phyloP scores from a whole-genome alignment of 2,797 vertebrate species.

The Pipistrellus nathusii region DNA sequence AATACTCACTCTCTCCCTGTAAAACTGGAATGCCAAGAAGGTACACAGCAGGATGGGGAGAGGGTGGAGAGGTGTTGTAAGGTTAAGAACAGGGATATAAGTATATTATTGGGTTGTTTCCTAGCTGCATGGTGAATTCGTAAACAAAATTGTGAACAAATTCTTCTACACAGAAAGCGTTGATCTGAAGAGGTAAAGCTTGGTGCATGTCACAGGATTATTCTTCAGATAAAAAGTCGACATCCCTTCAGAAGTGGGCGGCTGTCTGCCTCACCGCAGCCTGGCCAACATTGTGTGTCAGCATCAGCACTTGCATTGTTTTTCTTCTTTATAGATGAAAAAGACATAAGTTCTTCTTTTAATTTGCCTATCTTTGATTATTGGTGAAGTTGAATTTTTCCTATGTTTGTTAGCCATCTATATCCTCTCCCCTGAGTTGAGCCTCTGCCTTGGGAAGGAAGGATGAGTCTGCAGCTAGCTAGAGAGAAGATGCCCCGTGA shows the following conservation, averaged over 20 bases:
- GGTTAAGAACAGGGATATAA: not conserved
- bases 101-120: not conserved
- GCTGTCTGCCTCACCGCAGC: not conserved
- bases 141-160: constrained; percentile 26
- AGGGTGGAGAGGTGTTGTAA: not conserved
- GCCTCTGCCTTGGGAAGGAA: constrained; percentile 65
- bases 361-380: constrained; percentile 43
- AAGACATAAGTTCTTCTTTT: constrained; percentile 34
- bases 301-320: not conserved
- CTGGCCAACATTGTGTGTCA: not conserved
- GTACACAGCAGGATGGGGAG: not conserved
- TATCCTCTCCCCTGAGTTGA: constrained; percentile 56
- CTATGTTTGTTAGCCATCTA: constrained; percentile 54
- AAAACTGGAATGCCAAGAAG: constrained; percentile 1
- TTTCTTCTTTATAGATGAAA: not conserved
- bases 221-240: not conserved
- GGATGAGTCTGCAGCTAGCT: constrained; percentile 19
- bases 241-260: not conserved
- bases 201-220: not conserved
- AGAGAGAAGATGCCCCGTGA: constrained; percentile 34
- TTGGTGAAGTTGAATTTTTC: constrained; percentile 13
- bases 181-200: not conserved
- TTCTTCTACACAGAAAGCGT: not conserved
- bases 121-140: constrained; percentile 30
- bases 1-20: not conserved